These are phyloP conservation scores for Pachydiplax longipennis DNA, from an alignment of 2,888 invertebrate genomes.

Conservation along the genomic window DNA sequence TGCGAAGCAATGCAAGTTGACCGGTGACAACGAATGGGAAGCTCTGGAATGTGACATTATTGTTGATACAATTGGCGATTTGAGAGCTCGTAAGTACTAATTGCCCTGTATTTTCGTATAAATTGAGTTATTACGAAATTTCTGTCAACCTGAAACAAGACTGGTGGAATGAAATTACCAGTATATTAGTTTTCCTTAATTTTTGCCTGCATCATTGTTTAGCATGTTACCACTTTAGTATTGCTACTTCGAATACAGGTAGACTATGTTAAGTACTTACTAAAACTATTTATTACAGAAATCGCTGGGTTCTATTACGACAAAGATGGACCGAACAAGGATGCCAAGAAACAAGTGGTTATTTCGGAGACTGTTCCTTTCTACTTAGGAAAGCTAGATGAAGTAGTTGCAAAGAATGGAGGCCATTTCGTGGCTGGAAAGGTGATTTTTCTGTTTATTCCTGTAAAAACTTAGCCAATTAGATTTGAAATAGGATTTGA, in stretches of 20 bases:
- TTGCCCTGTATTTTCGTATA: no score
- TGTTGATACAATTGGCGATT: conserved; percentile 18
- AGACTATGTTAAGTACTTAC: no score
- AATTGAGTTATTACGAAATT: not conserved
- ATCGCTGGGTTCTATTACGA: conserved; percentile 11
- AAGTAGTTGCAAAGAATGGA: conserved; percentile 48
- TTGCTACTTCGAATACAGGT: no score
- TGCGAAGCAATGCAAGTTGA: conserved; percentile 51
- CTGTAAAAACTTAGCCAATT: no score
- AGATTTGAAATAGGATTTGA: not conserved
- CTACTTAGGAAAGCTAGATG: conserved; percentile 49
- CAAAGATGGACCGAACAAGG: not conserved
- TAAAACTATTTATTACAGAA: not conserved
- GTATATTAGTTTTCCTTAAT: no score
- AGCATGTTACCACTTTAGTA: no score
- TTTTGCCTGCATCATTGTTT: no score
- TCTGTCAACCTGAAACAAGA: not conserved
- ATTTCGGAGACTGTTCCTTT: conserved; percentile 48
- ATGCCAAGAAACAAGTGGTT: not conserved
- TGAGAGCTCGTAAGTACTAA: conserved; percentile 24
- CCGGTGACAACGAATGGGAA: conserved; percentile 50
- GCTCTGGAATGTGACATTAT: conserved; percentile 45
- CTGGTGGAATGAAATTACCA: not conserved
- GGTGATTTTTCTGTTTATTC: not conserved
- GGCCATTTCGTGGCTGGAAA: conserved; percentile 48